phyloP scores from a whole-genome alignment of 2,888 invertebrate species.

The Subacronicta megacephala region DNA sequence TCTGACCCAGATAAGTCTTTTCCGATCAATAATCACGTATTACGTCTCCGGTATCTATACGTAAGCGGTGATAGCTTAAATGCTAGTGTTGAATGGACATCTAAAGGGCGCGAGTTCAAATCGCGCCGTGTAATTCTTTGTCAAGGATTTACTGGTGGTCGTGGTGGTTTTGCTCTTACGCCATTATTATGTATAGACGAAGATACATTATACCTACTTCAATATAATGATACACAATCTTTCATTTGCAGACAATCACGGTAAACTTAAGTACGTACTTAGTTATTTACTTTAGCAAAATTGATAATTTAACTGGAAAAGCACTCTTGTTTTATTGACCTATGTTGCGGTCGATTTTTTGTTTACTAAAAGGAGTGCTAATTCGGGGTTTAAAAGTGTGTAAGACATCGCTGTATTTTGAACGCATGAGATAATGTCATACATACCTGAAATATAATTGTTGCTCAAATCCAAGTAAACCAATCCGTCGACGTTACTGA shows the following conservation, averaged over 20 bases:
- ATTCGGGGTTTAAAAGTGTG: neutral
- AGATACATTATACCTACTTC: no score
- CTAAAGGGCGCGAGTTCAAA: slow-evolving; percentile 3
- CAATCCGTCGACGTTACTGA: slow-evolving; percentile 84
- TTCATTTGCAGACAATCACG: no score
- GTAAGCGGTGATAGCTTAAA: slow-evolving; percentile 13
- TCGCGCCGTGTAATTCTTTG: neutral
- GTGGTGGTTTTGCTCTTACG: no score
- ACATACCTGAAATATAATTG: slow-evolving; percentile 87
- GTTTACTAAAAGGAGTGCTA: slow-evolving; percentile 4
- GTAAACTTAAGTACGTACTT: no score
- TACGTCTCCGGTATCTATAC: slow-evolving; percentile 24
- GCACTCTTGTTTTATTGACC: no score
- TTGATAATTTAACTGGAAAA: no score
- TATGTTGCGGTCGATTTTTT: neutral
- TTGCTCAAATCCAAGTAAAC: slow-evolving; percentile 90
- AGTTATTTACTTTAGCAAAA: no score
- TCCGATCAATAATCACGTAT: slow-evolving; percentile 59
- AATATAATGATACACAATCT: no score
- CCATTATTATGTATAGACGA: no score
- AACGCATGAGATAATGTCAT: neutral
- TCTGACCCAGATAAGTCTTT: slow-evolving; percentile 56
- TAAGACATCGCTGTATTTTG: neutral
- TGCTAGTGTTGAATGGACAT: slow-evolving; percentile 1
- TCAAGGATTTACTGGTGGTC: neutral